Conservation (phyloP, 2,888 invertebrate genomes). For the Dicyrtoma fusca region DNA sequence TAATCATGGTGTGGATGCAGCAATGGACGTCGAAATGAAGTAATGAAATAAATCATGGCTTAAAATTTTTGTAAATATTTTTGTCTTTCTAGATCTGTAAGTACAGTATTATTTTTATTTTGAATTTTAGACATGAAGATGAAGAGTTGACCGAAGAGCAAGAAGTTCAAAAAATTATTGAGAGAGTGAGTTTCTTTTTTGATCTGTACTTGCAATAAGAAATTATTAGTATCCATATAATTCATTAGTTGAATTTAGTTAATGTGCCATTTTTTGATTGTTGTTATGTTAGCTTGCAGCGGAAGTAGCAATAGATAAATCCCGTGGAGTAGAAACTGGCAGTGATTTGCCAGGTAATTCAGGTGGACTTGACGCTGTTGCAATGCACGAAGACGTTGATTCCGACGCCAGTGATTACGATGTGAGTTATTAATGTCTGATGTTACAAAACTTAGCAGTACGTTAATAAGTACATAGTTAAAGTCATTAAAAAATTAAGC, state of each 20-base stretch:
- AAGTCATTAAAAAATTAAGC: no score
- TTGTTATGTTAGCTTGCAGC: conserved; percentile 36
- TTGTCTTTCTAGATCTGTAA: not conserved
- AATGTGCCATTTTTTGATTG: not conserved
- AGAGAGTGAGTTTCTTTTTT: conserved; percentile 23
- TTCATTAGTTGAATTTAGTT: not conserved
- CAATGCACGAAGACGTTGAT: conserved; percentile 20
- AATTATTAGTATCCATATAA: not conserved
- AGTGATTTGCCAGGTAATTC: no score
- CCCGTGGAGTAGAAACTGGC: conserved; percentile 52
- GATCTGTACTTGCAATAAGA: not conserved
- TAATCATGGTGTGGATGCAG: not conserved
- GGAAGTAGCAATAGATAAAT: conserved; percentile 54
- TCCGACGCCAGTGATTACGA: conserved; percentile 10
- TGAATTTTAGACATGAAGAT: conserved; percentile 34
- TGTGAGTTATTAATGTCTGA: no score
- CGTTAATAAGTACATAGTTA: no score
- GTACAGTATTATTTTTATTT: not conserved
- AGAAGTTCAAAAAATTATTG: conserved; percentile 46
- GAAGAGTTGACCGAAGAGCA: conserved; percentile 46
- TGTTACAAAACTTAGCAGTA: no score
- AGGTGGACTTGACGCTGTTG: not conserved
- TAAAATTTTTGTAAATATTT: not conserved
- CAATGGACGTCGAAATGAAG: conserved; percentile 5
- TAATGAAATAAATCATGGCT: not conserved